Percentiles rank a stretch among this genome's conserved stretches.
Evolutionary conservation across 2,113 vertebrate species (phyloP).

Genomic region (Psophia crepitans): DNA sequence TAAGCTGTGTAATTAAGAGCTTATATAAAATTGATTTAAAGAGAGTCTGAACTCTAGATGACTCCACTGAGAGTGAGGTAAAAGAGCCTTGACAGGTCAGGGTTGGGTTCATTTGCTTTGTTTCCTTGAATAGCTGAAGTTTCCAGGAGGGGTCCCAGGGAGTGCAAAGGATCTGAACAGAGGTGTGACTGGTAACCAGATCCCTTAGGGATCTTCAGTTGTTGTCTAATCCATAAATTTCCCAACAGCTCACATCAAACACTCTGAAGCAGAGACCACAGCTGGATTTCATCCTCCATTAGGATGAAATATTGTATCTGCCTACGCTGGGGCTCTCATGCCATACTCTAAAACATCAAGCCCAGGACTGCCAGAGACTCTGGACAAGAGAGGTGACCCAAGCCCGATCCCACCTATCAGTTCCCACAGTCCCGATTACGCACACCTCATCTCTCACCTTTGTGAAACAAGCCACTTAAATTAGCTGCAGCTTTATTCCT

Average conservation of each 20-base stretch:
- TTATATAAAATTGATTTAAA: neutral
- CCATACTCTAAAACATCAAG: neutral
- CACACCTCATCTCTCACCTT: neutral
- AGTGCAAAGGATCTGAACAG: neutral
- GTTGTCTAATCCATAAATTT: neutral
- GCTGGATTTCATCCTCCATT: neutral
- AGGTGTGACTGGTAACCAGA: neutral
- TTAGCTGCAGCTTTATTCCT: neutral
- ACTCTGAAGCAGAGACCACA: neutral
- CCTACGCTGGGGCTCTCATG: neutral
- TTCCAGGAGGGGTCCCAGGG: neutral
- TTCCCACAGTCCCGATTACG: neutral
- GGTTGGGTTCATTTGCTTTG: neutral
- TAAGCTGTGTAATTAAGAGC: neutral
- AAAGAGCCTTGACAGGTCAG: neutral
- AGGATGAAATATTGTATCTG: neutral
- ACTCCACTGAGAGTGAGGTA: neutral
- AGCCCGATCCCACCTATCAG: neutral
- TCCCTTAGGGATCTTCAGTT: neutral
- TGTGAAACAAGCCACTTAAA: neutral
- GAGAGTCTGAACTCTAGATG: neutral
- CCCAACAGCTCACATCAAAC: neutral
- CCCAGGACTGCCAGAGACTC: neutral
- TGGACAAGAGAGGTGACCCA: neutral
- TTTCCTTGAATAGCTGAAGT: neutral